phyloP scores from a whole-genome alignment of 2,113 vertebrate genomes.

The Thalassoma bifasciatum region DNA sequence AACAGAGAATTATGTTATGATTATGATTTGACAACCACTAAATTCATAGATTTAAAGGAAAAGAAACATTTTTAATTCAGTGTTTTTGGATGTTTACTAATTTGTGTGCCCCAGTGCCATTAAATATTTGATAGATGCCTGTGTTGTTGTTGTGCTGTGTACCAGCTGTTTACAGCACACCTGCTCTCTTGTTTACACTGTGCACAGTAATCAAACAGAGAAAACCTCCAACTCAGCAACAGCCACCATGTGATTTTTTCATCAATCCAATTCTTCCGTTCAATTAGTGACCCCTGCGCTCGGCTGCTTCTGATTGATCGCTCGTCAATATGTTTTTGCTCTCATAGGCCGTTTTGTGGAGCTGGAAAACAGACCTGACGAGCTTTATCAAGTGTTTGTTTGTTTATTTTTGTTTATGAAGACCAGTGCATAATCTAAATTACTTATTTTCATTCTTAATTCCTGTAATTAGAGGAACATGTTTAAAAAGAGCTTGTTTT shows the following conservation, averaged over 20 bases:
- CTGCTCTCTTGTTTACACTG: conserved; percentile 25
- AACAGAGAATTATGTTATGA: background rate
- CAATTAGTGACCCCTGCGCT: conserved; percentile 67
- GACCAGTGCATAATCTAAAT: background rate
- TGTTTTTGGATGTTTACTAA: background rate
- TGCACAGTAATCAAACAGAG: conserved; percentile 28
- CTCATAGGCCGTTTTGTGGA: too few relatives aligned
- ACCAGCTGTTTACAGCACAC: conserved; percentile 25
- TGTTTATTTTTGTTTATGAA: conserved; percentile 1
- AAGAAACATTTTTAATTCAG: too few relatives aligned
- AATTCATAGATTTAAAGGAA: background rate
- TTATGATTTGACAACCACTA: background rate
- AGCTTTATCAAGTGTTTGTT: background rate
- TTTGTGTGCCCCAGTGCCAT: background rate
- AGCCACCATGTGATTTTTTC: conserved; percentile 7
- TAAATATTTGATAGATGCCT: background rate
- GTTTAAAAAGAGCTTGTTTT: background rate
- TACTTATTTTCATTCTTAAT: background rate
- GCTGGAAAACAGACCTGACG: conserved; percentile 27
- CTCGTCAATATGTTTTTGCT: conserved; percentile 57
- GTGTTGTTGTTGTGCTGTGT: background rate
- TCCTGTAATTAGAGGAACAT: background rate
- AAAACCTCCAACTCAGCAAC: conserved; percentile 43
- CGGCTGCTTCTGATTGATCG: conserved; percentile 61
- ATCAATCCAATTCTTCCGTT: conserved; percentile 62